Evolutionary conservation across 2,888 invertebrate genomes (phyloP).

Genomic region (Hanleya hanleyi): DNA sequence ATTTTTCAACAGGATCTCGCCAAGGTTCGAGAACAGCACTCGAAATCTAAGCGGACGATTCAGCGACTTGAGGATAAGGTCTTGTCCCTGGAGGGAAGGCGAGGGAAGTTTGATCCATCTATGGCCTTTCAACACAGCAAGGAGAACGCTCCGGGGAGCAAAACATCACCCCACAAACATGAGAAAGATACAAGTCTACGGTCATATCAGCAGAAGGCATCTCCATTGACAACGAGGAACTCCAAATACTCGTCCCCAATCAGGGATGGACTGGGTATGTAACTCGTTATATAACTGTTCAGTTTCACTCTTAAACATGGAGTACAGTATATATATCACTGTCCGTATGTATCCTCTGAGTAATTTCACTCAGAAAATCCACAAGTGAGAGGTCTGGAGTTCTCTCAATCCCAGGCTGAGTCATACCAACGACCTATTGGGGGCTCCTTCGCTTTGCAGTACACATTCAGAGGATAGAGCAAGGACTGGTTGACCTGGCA

Average conservation of each 20-base stretch:
- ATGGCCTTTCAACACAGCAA: constrained; percentile 55
- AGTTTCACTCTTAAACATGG: too few species aligned
- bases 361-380: too few species aligned
- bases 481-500: too few species aligned
- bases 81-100: constrained; percentile 39
- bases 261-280: not conserved
- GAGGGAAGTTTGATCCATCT: constrained; percentile 54
- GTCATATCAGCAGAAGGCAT: too few species aligned
- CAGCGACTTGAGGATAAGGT: constrained; percentile 54
- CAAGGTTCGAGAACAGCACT: constrained; percentile 47
- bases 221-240: not conserved
- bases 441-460: too few species aligned
- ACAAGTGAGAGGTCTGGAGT: too few species aligned
- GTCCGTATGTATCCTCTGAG: too few species aligned
- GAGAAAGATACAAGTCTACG: not conserved
- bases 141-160: constrained; percentile 28
- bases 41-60: constrained; percentile 53
- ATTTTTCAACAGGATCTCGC: constrained; percentile 51
- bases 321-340: too few species aligned
- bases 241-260: not conserved
- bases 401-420: too few species aligned
- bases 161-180: not conserved
- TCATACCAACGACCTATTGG: too few species aligned
- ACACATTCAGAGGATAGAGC: too few species aligned
- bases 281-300: too few species aligned